Conservation (phyloP, 2,113 vertebrate genomes). For the Salvelinus namaycush region DNA sequence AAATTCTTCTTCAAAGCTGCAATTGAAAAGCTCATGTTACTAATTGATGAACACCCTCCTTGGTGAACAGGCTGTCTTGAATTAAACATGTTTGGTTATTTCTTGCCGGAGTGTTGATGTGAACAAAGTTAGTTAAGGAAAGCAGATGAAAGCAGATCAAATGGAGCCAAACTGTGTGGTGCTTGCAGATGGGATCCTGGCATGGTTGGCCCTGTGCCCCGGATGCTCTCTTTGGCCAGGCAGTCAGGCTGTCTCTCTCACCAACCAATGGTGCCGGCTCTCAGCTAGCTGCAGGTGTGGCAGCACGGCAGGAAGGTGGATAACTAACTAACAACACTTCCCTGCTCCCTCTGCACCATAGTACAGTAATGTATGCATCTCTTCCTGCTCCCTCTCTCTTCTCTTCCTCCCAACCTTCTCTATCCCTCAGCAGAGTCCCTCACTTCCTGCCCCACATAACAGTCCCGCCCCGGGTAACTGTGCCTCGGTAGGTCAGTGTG, state of each 20-base stretch:
- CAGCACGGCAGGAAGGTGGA: not conserved
- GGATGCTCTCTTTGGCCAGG: slow-evolving; percentile 39
- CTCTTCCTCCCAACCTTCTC: not conserved
- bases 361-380: not conserved
- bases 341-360: not conserved
- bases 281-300: slow-evolving; percentile 23
- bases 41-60: slow-evolving; percentile 67
- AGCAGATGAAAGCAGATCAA: slow-evolving; percentile 18
- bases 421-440: not conserved
- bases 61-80: slow-evolving; percentile 48
- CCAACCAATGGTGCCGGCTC: slow-evolving; percentile 15
- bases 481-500: too few species aligned
- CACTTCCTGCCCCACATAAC: not conserved
- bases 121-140: slow-evolving; percentile 51
- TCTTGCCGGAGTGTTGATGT: slow-evolving; percentile 28
- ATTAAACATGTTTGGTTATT: slow-evolving; percentile 59
- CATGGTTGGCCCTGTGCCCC: slow-evolving; percentile 26
- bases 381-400: not conserved
- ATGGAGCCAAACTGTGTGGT: slow-evolving; percentile 28
- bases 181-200: slow-evolving; percentile 57
- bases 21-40: slow-evolving; percentile 69
- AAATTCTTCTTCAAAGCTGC: slow-evolving; percentile 58
- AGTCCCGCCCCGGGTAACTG: not conserved
- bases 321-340: not conserved
- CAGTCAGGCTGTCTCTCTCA: slow-evolving; percentile 36